A percentile compares a stretch with the other conserved stretches of the same genome.
Conservation (phyloP, 2,797 vertebrate species). For the Crax fasciolata region DNA sequence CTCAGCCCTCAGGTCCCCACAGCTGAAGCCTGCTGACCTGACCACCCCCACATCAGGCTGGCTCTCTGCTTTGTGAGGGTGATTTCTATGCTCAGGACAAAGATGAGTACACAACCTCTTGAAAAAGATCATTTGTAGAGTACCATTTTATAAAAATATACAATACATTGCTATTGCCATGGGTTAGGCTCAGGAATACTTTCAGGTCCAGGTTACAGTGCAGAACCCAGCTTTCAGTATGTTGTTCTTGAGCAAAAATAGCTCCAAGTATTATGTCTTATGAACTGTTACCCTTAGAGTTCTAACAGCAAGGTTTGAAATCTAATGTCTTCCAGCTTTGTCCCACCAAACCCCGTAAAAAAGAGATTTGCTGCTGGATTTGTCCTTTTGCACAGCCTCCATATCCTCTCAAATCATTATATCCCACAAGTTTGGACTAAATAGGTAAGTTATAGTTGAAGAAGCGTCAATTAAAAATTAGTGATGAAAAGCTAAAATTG, state of each 20-base stretch:
- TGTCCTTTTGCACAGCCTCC: not conserved
- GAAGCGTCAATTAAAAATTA: not conserved
- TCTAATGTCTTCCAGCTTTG: not conserved
- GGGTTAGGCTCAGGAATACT: not conserved
- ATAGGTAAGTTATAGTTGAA: not conserved
- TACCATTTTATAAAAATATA: not conserved
- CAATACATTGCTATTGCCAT: not conserved
- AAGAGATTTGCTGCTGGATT: not conserved
- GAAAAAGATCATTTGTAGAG: not conserved
- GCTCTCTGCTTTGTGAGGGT: not conserved
- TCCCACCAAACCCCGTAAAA: not conserved
- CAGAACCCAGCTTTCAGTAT: not conserved
- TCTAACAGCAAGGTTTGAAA: not conserved
- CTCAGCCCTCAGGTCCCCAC: not conserved
- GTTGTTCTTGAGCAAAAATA: not conserved
- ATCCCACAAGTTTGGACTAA: not conserved
- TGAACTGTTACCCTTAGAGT: not conserved
- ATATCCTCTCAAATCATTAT: not conserved
- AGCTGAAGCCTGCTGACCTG: not conserved
- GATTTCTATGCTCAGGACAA: not conserved
- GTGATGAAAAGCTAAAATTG: not conserved
- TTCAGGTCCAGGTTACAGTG: not conserved
- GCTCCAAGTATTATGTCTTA: not conserved
- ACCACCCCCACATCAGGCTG: no score
- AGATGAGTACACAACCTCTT: not conserved